Evolutionary conservation across 2,797 vertebrate species (phyloP).

Genomic region (Epinephelus coioides): DNA sequence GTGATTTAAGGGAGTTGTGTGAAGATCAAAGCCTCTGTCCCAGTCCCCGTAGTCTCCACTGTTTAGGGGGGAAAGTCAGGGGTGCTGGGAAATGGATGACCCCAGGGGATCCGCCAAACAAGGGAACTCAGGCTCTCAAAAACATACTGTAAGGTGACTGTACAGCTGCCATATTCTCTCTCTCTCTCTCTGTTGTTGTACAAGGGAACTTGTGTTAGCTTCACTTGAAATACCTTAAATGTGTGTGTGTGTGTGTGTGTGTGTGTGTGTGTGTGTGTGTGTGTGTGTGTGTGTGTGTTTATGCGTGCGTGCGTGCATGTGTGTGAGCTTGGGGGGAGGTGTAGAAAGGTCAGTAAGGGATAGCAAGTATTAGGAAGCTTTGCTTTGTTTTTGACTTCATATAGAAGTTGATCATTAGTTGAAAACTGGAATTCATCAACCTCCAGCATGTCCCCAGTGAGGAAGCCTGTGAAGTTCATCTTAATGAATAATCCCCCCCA

Average conservation of each 20-base stretch:
- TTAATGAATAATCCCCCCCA: conserved; percentile 73
- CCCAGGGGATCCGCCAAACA: conserved; percentile 74
- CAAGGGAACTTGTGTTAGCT: conserved; percentile 23
- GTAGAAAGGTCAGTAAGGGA: conserved; percentile 76
- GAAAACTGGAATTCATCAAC: conserved; percentile 82
- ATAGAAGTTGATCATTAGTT: conserved; percentile 83
- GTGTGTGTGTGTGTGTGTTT: background rate
- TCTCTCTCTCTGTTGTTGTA: conserved; percentile 24
- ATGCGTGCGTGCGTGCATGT: conserved; percentile 14
- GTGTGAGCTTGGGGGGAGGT: conserved; percentile 63
- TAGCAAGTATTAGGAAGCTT: conserved; percentile 74
- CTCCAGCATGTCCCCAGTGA: conserved; percentile 77
- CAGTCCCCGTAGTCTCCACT: conserved; percentile 73
- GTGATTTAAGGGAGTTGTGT: conserved; percentile 79
- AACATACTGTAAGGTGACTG: conserved; percentile 63
- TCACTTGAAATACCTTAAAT: conserved; percentile 13
- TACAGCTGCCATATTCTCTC: conserved; percentile 33
- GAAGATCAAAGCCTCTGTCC: conserved; percentile 84
- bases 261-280: conserved; percentile 25
- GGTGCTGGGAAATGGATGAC: conserved; percentile 80
- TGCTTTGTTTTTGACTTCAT: conserved; percentile 78
- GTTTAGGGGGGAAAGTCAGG: conserved; percentile 72
- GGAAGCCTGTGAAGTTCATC: conserved; percentile 79
- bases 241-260: background rate
- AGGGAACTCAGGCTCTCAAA: conserved; percentile 53